These are phyloP conservation scores for Leptobrachium ailaonicum DNA, from an alignment of 2,113 vertebrate genomes.

Conservation along the genomic window DNA sequence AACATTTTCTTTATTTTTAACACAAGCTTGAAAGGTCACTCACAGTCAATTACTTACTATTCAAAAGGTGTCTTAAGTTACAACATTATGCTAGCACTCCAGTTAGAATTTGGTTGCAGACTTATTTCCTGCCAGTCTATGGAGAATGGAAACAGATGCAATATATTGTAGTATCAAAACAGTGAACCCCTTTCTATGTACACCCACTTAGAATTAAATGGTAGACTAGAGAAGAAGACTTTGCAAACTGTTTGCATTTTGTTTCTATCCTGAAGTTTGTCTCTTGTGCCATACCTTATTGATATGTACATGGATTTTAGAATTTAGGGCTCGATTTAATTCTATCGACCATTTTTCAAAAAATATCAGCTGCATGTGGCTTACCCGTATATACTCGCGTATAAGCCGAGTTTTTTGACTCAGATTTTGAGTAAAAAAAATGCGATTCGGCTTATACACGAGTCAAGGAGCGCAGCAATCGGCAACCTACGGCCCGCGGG, in stretches of 20 bases:
- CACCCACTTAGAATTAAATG: neutral
- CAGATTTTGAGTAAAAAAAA: no score
- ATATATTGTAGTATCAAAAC: neutral
- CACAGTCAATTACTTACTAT: conserved; percentile 39
- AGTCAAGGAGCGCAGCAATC: no score
- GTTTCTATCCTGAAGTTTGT: neutral
- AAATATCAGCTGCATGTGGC: no score
- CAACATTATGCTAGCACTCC: conserved; percentile 7
- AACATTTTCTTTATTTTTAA: conserved; percentile 8
- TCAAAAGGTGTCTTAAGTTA: conserved; percentile 19
- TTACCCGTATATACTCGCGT: no score
- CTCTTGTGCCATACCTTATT: no score
- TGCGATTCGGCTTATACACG: no score
- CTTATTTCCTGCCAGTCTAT: neutral
- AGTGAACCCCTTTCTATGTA: neutral
- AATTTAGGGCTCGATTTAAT: no score
- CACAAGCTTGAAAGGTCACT: conserved; percentile 40
- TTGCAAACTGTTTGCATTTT: neutral
- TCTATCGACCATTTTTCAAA: no score
- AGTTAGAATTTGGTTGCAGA: conserved; percentile 14
- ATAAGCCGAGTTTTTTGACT: no score
- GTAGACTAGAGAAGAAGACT: neutral
- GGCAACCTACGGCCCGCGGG: no score
- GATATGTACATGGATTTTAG: no score
- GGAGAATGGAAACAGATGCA: conserved; percentile 30